A percentile compares a stretch with the other conserved stretches of the same genome.
Evolutionary conservation across 2,888 invertebrate genomes (phyloP).

Genomic region (Alloscopus bannaensis): DNA sequence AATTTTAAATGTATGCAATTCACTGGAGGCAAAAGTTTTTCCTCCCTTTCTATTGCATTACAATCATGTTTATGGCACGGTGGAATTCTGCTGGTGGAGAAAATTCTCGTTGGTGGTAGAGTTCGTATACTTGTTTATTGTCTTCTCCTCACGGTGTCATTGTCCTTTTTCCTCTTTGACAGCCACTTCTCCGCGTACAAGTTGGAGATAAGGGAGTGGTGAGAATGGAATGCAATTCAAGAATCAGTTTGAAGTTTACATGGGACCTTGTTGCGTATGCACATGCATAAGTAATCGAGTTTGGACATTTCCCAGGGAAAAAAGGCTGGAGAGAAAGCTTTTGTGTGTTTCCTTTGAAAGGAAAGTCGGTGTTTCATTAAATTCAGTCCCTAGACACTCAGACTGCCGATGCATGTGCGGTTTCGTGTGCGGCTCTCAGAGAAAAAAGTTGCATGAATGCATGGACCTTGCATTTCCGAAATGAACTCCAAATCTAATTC

Average conservation of each 20-base stretch:
- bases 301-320: conserved; percentile 29
- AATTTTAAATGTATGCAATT: conserved; percentile 57
- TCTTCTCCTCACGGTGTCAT: conserved; percentile 22
- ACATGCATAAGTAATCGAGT: conserved; percentile 54
- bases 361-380: conserved; percentile 31
- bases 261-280: conserved; percentile 10
- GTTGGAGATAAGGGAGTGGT: background rate
- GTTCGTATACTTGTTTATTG: conserved; percentile 9
- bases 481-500: too few species aligned
- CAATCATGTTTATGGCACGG: conserved; percentile 46
- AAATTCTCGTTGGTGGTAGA: too few species aligned
- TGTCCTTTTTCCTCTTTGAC: conserved; percentile 45
- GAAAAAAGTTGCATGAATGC: too few species aligned
- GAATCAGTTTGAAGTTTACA: background rate
- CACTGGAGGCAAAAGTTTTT: conserved; percentile 45
- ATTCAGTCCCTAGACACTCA: too few species aligned
- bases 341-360: conserved; percentile 35
- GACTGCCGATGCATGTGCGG: too few species aligned
- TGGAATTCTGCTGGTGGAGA: too few species aligned
- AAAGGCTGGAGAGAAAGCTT: conserved; percentile 17
- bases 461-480: too few species aligned
- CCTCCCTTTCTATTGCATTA: conserved; percentile 33
- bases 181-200: too few species aligned
- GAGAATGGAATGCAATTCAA: background rate
- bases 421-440: too few species aligned